Percentiles rank a stretch among this genome's conserved stretches.
Conservation (phyloP, 2,797 vertebrate genomes). For the Sylvia borin region DNA sequence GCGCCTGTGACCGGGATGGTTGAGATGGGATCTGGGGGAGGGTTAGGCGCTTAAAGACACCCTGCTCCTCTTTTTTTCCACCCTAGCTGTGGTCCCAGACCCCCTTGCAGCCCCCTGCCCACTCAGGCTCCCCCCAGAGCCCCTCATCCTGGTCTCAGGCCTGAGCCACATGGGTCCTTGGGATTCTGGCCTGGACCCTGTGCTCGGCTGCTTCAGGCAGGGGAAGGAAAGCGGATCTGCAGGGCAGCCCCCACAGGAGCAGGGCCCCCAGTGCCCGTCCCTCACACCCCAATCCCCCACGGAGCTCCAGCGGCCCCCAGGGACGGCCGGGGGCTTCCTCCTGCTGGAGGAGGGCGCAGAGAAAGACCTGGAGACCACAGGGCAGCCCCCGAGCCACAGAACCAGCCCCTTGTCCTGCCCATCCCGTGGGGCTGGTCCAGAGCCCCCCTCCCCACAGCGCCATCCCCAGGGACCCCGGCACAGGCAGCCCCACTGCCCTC, state of each 20-base stretch:
- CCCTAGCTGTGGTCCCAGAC: no score
- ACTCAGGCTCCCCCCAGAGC: not conserved
- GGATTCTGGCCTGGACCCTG: not conserved
- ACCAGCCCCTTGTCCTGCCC: no score
- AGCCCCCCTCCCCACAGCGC: not conserved
- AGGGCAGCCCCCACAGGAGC: not conserved
- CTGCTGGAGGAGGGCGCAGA: not conserved
- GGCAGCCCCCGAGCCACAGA: not conserved
- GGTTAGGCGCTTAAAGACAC: not conserved
- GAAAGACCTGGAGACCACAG: not conserved
- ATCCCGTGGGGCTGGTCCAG: rapidly evolving
- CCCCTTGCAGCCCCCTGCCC: not conserved
- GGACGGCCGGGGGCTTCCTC: not conserved
- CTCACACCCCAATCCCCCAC: not conserved
- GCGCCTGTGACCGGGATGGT: not conserved
- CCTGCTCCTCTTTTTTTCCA: not conserved
- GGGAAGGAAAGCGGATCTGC: not conserved
- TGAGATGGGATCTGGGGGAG: not conserved
- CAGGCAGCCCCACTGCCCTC: rapidly evolving
- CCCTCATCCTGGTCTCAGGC: not conserved
- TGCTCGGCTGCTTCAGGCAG: not conserved
- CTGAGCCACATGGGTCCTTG: not conserved
- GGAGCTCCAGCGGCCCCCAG: not conserved
- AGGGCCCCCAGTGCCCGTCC: not conserved
- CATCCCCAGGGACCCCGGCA: not conserved